Conservation (phyloP, 2,113 vertebrate genomes). For the Helogale parvula region DNA sequence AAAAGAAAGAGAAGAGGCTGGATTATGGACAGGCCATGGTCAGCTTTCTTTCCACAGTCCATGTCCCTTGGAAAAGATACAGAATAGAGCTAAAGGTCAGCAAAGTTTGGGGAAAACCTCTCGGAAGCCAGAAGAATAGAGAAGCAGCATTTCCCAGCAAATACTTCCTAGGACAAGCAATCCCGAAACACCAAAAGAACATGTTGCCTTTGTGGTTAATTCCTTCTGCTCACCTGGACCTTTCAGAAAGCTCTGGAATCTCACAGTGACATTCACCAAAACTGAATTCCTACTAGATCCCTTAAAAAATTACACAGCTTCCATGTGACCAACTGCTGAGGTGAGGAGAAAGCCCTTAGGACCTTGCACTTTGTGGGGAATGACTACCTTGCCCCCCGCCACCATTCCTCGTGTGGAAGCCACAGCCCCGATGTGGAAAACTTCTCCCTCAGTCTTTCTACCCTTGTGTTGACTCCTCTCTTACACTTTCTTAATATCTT, state of each 20-base stretch:
- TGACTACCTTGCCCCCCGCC: not conserved
- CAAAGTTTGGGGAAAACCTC: not conserved
- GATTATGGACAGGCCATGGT: not conserved
- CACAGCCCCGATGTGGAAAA: too few relatives aligned
- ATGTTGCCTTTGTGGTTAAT: not conserved
- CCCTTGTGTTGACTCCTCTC: not conserved
- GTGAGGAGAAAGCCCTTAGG: not conserved
- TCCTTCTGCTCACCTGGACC: not conserved
- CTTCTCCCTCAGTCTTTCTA: not conserved
- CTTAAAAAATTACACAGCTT: not conserved
- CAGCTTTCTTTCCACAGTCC: not conserved
- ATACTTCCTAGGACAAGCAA: not conserved
- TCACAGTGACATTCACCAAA: not conserved
- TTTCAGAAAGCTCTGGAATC: not conserved
- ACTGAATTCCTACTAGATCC: not conserved
- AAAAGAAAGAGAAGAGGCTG: not conserved
- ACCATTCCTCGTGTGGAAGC: not conserved
- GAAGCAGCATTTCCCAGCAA: not conserved
- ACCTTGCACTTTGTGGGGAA: accelerated
- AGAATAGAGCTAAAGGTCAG: not conserved
- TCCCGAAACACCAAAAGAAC: not conserved
- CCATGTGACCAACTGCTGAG: not conserved
- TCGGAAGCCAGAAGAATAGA: not conserved
- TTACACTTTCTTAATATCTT: not conserved
- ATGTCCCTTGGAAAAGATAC: not conserved